Evolutionary conservation across 2,113 vertebrate species (phyloP).

Genomic region (Baryphthengus martii): DNA sequence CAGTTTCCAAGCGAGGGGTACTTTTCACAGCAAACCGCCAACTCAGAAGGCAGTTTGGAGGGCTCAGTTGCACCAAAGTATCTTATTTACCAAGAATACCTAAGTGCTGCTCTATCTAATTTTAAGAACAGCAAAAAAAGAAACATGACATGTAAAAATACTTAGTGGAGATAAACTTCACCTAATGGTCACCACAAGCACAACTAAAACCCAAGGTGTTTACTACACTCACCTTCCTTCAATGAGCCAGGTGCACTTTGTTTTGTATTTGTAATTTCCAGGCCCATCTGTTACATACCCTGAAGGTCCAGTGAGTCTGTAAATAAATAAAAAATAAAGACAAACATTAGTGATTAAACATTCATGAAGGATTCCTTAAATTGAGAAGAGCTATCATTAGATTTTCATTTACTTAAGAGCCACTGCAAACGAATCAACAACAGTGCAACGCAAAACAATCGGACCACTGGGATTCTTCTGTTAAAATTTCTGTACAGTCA

Average conservation of each 20-base stretch:
- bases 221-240: conserved; percentile 88
- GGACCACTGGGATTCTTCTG: not conserved
- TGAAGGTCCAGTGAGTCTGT: conserved; percentile 87
- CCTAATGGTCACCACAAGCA: not conserved
- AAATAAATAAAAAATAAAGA: conserved; percentile 5
- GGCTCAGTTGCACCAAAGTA: not conserved
- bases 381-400: not conserved
- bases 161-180: not conserved
- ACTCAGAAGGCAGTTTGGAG: not conserved
- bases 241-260: conserved; percentile 98
- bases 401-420: not conserved
- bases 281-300: conserved; percentile 93
- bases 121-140: not conserved
- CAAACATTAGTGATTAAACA: not conserved
- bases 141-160: not conserved
- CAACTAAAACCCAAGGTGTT: not conserved
- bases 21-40: not conserved
- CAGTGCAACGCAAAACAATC: not conserved
- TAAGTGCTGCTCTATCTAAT: not conserved
- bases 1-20: not conserved
- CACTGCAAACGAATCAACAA: not conserved
- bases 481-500: not conserved
- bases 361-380: not conserved
- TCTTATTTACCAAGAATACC: not conserved
- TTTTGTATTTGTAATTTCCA: conserved; percentile 98